Percentiles rank a stretch among this genome's conserved stretches.
Evolutionary conservation across 64 coral and sea anemone species (phyloP).

Genomic region (Actinia tenebrosa): DNA sequence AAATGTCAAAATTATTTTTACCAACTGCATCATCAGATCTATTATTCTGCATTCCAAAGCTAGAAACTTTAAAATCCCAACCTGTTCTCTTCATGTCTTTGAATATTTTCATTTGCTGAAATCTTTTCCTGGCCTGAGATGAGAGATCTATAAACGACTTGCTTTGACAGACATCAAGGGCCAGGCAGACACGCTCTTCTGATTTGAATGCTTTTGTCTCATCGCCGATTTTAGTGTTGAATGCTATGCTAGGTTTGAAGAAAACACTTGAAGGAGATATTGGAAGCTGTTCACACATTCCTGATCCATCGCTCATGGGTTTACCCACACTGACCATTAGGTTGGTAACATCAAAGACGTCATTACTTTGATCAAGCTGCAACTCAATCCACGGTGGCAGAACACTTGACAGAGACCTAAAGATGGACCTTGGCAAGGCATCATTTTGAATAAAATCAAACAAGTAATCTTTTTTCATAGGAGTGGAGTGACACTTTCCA

Average conservation of each 20-base stretch:
- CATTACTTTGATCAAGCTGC: not conserved
- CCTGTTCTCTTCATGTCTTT: not conserved
- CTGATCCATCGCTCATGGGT: not conserved
- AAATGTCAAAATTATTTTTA: conserved; percentile 1
- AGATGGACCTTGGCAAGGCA: conserved; percentile 19
- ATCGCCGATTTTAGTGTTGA: not conserved
- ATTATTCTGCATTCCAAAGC: not conserved
- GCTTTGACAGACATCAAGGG: conserved; percentile 19
- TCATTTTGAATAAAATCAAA: conserved; percentile 33
- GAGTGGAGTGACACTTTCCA: conserved; percentile 2
- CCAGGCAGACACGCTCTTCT: conserved; percentile 26
- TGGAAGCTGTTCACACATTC: conserved; percentile 6
- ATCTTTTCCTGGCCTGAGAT: not conserved
- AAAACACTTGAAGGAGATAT: not conserved
- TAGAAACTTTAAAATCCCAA: not conserved
- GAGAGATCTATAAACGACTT: conserved; percentile 11
- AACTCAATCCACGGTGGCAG: conserved; percentile 29
- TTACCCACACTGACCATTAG: conserved; percentile 7
- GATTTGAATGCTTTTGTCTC: not conserved
- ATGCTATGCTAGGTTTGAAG: conserved; percentile 23
- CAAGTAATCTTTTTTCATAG: conserved; percentile 4
- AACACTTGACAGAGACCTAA: conserved; percentile 5
- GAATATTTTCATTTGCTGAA: not conserved
- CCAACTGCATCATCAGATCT: not conserved
- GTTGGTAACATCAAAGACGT: conserved; percentile 24